phyloP scores from a whole-genome alignment of 2,113 vertebrate species.

The Saccopteryx leptura region DNA sequence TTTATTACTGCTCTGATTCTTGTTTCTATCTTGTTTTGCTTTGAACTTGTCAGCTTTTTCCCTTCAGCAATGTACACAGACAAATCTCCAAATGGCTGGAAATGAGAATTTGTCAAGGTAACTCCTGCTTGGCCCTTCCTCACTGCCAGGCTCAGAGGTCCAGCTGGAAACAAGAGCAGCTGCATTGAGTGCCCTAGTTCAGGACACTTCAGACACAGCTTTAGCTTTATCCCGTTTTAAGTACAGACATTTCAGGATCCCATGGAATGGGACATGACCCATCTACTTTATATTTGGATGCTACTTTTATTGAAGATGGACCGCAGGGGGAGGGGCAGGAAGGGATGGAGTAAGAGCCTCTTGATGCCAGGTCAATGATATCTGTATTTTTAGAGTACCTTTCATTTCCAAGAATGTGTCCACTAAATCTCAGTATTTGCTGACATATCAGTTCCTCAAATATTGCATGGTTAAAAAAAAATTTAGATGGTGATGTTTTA shows the following conservation, averaged over 20 bases:
- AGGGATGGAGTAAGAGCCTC: slow-evolving; percentile 1
- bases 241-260: slow-evolving; percentile 80
- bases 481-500: background rate
- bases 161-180: slow-evolving; percentile 76
- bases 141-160: background rate
- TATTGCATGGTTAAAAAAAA: background rate
- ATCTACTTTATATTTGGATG: slow-evolving; percentile 81
- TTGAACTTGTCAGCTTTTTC: background rate
- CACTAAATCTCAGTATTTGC: background rate
- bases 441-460: background rate
- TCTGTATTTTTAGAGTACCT: slow-evolving; percentile 78
- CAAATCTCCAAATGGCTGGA: slow-evolving; percentile 27
- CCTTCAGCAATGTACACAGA: background rate
- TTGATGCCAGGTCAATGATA: slow-evolving; percentile 62
- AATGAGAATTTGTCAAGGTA: slow-evolving; percentile 59
- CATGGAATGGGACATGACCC: slow-evolving; percentile 78
- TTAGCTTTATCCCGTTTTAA: slow-evolving; percentile 76
- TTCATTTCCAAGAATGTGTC: slow-evolving; percentile 72
- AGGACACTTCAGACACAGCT: slow-evolving; percentile 73
- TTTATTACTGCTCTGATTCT: background rate
- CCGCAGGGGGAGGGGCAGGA: background rate
- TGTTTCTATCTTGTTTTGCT: slow-evolving; percentile 26
- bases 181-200: slow-evolving; percentile 75
- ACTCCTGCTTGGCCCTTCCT: slow-evolving; percentile 33
- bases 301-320: slow-evolving; percentile 74